phyloP scores from a whole-genome alignment of 1,140 invertebrate genomes.

The Cydia strobilella region DNA sequence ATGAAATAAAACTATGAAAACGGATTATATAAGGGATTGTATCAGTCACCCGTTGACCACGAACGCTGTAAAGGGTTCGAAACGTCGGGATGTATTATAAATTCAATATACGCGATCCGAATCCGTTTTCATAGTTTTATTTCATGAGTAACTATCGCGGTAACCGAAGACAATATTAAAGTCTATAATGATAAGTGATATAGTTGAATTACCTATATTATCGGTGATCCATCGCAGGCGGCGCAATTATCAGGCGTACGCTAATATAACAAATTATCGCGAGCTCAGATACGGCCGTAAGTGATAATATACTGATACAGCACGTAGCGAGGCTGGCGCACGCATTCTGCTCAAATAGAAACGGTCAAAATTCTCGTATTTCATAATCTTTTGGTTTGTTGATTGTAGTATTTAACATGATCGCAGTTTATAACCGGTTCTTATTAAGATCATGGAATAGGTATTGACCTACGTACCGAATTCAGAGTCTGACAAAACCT shows the following conservation, averaged over 20 bases:
- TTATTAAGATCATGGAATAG: not conserved
- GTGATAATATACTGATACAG: constrained; percentile 4
- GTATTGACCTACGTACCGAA: no score
- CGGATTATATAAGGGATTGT: no score
- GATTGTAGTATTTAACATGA: not conserved
- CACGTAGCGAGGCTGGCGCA: constrained; percentile 16
- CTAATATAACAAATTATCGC: constrained; percentile 30
- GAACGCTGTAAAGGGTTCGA: no score
- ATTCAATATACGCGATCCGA: no score
- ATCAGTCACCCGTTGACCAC: no score
- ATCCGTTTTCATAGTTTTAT: no score
- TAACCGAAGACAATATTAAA: no score
- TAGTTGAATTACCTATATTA: constrained; percentile 14
- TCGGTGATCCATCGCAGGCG: constrained; percentile 3
- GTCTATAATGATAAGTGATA: not conserved
- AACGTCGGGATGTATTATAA: no score
- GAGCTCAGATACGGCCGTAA: constrained; percentile 14
- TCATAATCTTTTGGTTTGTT: not conserved
- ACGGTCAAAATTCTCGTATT: not conserved
- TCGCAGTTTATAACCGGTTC: not conserved
- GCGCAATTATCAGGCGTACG: not conserved
- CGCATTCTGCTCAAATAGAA: constrained; percentile 6
- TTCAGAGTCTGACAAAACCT: no score
- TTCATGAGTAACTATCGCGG: no score
- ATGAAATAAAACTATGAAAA: no score